phyloP scores from a whole-genome alignment of 2,888 invertebrate species.

The Piscicola geometra region DNA sequence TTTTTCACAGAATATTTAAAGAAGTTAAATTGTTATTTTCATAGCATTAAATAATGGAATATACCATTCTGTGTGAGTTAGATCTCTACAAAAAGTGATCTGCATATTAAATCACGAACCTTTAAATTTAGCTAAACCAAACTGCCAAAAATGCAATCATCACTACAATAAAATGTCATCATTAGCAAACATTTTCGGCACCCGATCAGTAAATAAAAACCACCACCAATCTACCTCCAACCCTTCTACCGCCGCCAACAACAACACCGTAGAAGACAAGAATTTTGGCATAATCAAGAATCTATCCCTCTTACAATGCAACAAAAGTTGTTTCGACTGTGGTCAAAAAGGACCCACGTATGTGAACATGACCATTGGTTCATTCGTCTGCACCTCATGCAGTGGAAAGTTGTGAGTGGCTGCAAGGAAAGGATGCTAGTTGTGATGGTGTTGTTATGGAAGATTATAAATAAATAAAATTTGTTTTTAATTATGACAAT shows the following conservation, averaged over 20 bases:
- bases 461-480: background rate
- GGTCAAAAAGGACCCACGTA: conserved; percentile 96
- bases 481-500: background rate
- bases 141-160: no score
- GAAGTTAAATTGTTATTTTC: no score
- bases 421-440: no score
- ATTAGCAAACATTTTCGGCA: conserved; percentile 19
- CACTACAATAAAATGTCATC: background rate
- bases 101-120: background rate
- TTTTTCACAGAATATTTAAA: no score
- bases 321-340: conserved; percentile 96
- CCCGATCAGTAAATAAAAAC: background rate
- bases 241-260: conserved; percentile 51
- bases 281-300: conserved; percentile 89
- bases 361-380: conserved; percentile 93
- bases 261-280: conserved; percentile 74
- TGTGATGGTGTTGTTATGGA: background rate
- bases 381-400: conserved; percentile 95
- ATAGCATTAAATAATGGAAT: no score
- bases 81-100: background rate
- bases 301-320: conserved; percentile 78
- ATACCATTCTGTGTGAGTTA: no score
- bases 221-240: conserved; percentile 30
- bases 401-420: conserved; percentile 95
- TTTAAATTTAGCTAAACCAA: conserved; percentile 1